Conservation (phyloP, 2,888 invertebrate genomes). For the Caenorhabditis imperialis region DNA sequence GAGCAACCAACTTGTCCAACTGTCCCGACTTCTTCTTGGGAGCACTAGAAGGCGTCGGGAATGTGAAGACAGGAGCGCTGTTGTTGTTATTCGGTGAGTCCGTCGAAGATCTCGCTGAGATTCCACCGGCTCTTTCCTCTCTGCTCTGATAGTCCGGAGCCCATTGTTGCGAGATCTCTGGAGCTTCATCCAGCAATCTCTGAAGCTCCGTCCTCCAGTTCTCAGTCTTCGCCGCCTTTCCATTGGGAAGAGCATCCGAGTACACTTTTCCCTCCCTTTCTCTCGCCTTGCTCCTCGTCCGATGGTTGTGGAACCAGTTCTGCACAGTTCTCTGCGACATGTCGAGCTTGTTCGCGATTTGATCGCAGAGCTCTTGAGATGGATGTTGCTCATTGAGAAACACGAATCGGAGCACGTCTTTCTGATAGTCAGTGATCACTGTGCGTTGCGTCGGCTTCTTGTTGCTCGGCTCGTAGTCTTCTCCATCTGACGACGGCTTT, state of each 20-base stretch:
- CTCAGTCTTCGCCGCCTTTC: slow-evolving; percentile 4
- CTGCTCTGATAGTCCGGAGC: slow-evolving; percentile 22
- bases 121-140: not conserved
- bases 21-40: slow-evolving; percentile 32
- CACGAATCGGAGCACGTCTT: slow-evolving; percentile 91
- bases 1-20: slow-evolving; percentile 63
- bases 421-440: slow-evolving; percentile 97
- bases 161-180: slow-evolving; percentile 19
- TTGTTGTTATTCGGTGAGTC: slow-evolving; percentile 43
- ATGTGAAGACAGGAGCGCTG: slow-evolving; percentile 1
- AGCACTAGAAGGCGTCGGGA: not conserved
- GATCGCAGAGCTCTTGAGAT: slow-evolving; percentile 86
- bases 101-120: not conserved
- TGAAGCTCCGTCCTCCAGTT: slow-evolving; percentile 54
- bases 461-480: slow-evolving; percentile 31
- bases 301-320: slow-evolving; percentile 99
- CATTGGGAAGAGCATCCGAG: slow-evolving; percentile 50
- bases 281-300: slow-evolving; percentile 90
- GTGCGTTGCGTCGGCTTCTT: slow-evolving; percentile 85
- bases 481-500: slow-evolving; percentile 35
- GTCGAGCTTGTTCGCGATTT: slow-evolving; percentile 90
- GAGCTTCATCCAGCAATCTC: slow-evolving; percentile 52
- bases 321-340: slow-evolving; percentile 95
- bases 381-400: slow-evolving; percentile 97
- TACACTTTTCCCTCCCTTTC: slow-evolving; percentile 61